These are phyloP conservation scores for Montipora sp. DNA, from an alignment of 64 coral and sea anemone genomes.

Conservation along the genomic window DNA sequence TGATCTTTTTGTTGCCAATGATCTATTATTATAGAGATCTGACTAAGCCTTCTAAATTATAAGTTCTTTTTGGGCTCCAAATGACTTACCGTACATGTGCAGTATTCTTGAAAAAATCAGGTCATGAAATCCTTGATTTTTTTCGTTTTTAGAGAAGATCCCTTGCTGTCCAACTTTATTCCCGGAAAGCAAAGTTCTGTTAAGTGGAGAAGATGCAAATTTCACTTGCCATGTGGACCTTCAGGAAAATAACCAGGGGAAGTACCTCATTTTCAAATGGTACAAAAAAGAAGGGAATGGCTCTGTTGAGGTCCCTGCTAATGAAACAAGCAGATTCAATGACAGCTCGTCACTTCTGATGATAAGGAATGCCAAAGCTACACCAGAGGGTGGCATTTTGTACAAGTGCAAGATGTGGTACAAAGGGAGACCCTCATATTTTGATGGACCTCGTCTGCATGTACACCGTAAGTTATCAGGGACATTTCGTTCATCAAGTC, in stretches of 20 bases:
- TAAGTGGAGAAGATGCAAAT: neutral
- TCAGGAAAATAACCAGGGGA: neutral
- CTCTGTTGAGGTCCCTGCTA: neutral
- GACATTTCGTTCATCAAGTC: no score
- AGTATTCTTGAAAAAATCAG: no score
- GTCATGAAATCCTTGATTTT: no score
- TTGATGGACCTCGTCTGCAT: neutral
- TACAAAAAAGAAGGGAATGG: neutral
- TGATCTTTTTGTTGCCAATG: no score
- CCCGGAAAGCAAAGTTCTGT: neutral
- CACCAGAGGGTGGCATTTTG: neutral
- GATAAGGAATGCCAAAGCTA: slow-evolving; percentile 52
- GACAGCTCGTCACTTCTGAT: slow-evolving; percentile 4
- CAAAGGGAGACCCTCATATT: neutral
- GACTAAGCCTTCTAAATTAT: no score
- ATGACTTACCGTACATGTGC: no score
- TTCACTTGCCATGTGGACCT: slow-evolving; percentile 1
- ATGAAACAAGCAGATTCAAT: neutral
- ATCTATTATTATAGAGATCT: no score
- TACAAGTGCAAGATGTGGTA: slow-evolving; percentile 33
- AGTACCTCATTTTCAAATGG: slow-evolving; percentile 27
- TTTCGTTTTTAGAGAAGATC: neutral
- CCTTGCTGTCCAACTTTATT: slow-evolving; percentile 12
- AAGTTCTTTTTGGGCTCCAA: no score
- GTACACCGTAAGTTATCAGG: slow-evolving; percentile 29